Evolutionary conservation across 1,140 invertebrate species (phyloP).

Genomic region (Sycophaga agraensis): DNA sequence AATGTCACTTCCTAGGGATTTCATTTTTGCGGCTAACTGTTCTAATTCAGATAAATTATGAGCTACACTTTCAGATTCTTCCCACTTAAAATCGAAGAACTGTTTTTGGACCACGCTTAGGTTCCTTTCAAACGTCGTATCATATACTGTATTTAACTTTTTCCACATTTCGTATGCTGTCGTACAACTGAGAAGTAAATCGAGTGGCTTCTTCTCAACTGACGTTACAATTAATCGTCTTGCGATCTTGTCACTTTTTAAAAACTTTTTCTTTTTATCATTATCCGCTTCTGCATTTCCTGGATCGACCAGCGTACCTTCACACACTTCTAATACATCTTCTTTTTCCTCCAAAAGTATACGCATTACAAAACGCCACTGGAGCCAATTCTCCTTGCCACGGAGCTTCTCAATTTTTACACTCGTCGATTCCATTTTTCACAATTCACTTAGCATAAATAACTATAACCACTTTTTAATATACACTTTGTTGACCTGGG

Average conservation of each 20-base stretch:
- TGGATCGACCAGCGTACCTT: slow-evolving; percentile 1
- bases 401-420: slow-evolving; percentile 11
- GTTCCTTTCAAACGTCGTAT: slow-evolving; percentile 33
- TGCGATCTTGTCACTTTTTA: slow-evolving; percentile 33
- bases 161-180: slow-evolving; percentile 36
- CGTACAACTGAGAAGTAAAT: slow-evolving; percentile 36
- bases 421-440: slow-evolving; percentile 12
- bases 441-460: neutral
- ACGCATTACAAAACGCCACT: slow-evolving; percentile 18
- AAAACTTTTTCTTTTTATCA: neutral
- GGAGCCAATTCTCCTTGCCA: slow-evolving; percentile 16
- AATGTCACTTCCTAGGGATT: slow-evolving; percentile 3
- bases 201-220: slow-evolving; percentile 33
- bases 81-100: slow-evolving; percentile 32
- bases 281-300: neutral
- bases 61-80: slow-evolving; percentile 11
- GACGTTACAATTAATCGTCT: slow-evolving; percentile 34
- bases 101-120: slow-evolving; percentile 31
- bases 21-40: slow-evolving; percentile 17
- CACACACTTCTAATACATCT: slow-evolving; percentile 9
- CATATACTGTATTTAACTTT: slow-evolving; percentile 37
- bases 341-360: slow-evolving; percentile 16
- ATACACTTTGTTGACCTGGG: neutral
- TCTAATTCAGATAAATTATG: slow-evolving; percentile 21
- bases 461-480: neutral